Evolutionary conservation across 1,140 invertebrate species (phyloP).

Genomic region (Drosophila baimaii): DNA sequence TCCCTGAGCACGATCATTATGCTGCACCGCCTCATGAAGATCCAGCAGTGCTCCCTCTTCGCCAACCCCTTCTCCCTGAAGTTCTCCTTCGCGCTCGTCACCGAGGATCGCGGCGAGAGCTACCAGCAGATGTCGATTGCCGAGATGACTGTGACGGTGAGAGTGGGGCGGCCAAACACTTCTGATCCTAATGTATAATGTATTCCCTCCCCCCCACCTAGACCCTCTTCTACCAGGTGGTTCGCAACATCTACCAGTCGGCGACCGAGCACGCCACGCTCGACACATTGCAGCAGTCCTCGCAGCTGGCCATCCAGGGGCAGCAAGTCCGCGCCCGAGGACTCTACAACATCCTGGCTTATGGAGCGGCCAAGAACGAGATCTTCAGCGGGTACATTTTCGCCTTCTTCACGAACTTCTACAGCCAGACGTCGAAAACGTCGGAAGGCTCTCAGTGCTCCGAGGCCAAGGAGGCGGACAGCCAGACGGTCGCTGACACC

Average conservation of each 20-base stretch:
- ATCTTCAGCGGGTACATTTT: constrained; percentile 4
- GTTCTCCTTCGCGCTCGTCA: constrained; percentile 45
- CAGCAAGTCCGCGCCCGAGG: constrained; percentile 33
- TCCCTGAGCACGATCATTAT: constrained; percentile 12
- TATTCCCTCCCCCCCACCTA: neutral
- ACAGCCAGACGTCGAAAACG: neutral
- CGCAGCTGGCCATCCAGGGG: constrained; percentile 8
- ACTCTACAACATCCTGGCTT: constrained; percentile 22
- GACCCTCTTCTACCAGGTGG: constrained; percentile 42
- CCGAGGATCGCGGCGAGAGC: constrained; percentile 13
- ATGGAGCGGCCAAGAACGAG: neutral
- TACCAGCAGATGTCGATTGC: constrained; percentile 16
- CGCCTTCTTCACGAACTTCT: constrained; percentile 19
- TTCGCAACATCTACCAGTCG: constrained; percentile 18
- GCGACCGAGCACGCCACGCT: neutral
- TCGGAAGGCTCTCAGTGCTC: neutral
- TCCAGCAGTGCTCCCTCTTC: constrained; percentile 32
- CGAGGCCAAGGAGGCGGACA: neutral
- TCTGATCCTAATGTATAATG: neutral
- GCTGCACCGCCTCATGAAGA: constrained; percentile 33
- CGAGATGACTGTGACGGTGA: constrained; percentile 38
- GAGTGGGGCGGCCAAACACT: neutral
- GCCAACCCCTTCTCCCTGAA: constrained; percentile 39
- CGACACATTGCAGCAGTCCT: neutral
- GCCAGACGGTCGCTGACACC: neutral